Conservation (phyloP, 2,797 vertebrate genomes). For the Crocidura indochinensis region DNA sequence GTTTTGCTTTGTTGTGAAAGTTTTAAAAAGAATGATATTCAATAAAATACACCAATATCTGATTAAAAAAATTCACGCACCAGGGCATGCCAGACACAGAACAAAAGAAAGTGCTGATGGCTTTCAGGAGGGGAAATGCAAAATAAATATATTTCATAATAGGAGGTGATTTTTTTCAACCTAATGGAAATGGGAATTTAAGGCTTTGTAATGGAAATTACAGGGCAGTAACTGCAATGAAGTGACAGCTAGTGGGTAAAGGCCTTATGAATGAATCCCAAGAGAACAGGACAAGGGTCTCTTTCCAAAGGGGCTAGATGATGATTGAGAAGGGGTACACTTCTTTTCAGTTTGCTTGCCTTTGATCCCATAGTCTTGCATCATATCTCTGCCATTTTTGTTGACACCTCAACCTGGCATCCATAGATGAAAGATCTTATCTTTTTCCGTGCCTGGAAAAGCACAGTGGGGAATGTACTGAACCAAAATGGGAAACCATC, state of each 20-base stretch:
- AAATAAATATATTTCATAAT: not conserved
- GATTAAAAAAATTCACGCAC: not conserved
- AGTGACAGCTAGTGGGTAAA: not conserved
- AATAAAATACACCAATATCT: too few relatives aligned
- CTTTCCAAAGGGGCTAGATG: conserved; percentile 23
- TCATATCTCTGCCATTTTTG: conserved; percentile 15
- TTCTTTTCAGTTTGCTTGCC: not conserved
- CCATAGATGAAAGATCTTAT: conserved; percentile 33
- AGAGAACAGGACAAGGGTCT: conserved; percentile 31
- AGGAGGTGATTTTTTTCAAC: conserved; percentile 3
- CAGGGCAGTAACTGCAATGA: not conserved
- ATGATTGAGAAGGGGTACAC: not conserved
- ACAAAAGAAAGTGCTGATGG: conserved; percentile 42
- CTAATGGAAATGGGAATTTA: conserved; percentile 25
- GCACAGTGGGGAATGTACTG: not conserved
- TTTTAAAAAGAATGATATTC: not conserved
- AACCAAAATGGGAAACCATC: not conserved
- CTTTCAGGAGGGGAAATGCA: conserved; percentile 20
- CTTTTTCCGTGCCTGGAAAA: not conserved
- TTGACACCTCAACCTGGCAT: conserved; percentile 10
- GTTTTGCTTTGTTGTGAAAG: too few relatives aligned
- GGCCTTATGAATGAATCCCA: conserved; percentile 11
- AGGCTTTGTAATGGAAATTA: conserved; percentile 56
- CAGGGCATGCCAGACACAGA: conserved; percentile 4
- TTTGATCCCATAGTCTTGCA: conserved; percentile 24